Evolutionary conservation across 2,888 invertebrate species (phyloP).

Genomic region (Notodonta ziczac): DNA sequence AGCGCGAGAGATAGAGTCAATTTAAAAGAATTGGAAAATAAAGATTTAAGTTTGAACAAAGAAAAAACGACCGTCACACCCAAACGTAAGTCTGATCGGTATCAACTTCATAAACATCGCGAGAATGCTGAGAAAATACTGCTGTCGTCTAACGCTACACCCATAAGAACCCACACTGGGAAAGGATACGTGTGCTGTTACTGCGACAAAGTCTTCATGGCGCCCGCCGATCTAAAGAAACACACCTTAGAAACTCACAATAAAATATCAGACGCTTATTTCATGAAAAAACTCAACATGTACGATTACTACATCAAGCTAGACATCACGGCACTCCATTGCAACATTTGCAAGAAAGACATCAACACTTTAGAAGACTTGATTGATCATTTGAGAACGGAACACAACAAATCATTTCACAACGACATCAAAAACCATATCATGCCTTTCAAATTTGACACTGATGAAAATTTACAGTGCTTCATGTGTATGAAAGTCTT

Average conservation of each 20-base stretch:
- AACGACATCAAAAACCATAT: constrained; percentile 52
- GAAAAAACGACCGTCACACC: background rate
- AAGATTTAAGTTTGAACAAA: background rate
- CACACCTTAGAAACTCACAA: constrained; percentile 42
- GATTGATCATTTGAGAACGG: constrained; percentile 42
- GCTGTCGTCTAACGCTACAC: constrained; percentile 55
- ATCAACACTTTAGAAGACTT: constrained; percentile 39
- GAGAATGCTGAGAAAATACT: constrained; percentile 47
- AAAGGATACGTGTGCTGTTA: constrained; percentile 55
- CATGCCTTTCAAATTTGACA: constrained; percentile 51
- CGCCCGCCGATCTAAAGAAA: constrained; percentile 51
- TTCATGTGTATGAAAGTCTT: constrained; percentile 39
- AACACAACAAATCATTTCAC: constrained; percentile 44
- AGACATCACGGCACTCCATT: constrained; percentile 53
- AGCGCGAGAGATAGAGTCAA: background rate
- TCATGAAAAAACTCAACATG: constrained; percentile 31
- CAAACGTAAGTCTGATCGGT: background rate
- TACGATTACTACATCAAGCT: constrained; percentile 46
- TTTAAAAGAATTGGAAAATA: background rate
- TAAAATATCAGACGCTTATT: constrained; percentile 18
- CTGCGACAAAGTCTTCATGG: constrained; percentile 45
- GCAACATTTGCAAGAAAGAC: constrained; percentile 44
- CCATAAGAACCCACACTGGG: constrained; percentile 46
- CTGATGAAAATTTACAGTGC: constrained; percentile 30
- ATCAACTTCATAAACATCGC: background rate